A percentile compares a stretch with the other conserved stretches of the same genome.
Evolutionary conservation across 2,113 vertebrate species (phyloP).

Genomic region (Cygnus atratus): DNA sequence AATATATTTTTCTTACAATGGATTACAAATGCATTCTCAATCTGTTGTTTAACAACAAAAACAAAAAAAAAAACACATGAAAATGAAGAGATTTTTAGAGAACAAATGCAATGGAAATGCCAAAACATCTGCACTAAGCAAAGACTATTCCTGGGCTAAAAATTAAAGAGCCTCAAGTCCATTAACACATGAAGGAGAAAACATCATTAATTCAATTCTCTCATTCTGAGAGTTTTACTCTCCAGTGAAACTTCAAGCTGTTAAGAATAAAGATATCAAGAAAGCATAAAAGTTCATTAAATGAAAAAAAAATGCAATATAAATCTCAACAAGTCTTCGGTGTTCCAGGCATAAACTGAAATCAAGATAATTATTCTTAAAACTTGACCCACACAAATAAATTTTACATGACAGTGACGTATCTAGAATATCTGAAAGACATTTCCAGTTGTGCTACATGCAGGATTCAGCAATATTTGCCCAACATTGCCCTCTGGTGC

Average conservation of each 20-base stretch:
- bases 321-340: neutral
- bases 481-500: conserved; percentile 64
- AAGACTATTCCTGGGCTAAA: neutral
- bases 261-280: neutral
- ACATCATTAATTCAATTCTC: neutral
- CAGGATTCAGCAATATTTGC: neutral
- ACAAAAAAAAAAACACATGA: neutral
- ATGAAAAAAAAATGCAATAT: neutral
- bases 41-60: neutral
- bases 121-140: neutral
- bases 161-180: neutral
- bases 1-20: neutral
- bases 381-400: neutral
- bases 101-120: neutral
- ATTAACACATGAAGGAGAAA: neutral
- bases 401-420: neutral
- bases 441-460: neutral
- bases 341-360: neutral
- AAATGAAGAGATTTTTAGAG: neutral
- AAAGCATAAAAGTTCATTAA: neutral
- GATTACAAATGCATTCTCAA: neutral
- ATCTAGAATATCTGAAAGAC: neutral
- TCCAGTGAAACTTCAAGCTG: neutral
- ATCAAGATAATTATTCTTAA: neutral
- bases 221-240: neutral